Evolutionary conservation across 2,113 vertebrate genomes (phyloP), one percentile per base, ranked within the genome.

Genomic region (Boleophthalmus pectinirostris): DNA sequence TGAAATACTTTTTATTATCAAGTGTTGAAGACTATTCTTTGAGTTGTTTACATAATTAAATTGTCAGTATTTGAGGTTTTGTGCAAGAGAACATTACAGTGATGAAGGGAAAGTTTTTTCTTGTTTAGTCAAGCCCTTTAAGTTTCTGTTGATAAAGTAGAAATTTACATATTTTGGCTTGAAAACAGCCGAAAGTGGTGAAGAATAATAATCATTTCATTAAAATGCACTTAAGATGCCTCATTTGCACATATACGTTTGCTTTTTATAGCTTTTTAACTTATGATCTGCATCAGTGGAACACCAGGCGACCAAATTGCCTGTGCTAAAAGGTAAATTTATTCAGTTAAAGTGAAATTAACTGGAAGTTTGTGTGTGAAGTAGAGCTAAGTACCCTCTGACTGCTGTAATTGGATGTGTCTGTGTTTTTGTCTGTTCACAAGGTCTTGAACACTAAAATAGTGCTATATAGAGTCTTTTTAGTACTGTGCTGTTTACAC

Each of bases 351-450:
- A 11, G 20, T 54, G 10, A 54, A 5, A 20, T 3, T 7, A 2
- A 47, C 14, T 12, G 13, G n/a, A 47, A 20, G 1, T 54, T 0
- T 21, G 7, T 21, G 66, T 75, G n/a, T 24, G 18, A 70, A 79
- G 23, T 2, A 45, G 5, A 47, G 49, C 38, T 38, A 65, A 38
- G 35, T 35, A 49, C 53, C 4, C n/a, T 29, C 65, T 64, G 70
- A 53, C n/a, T n/a, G n/a, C n/a, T n/a, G 49, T 66, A 23, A 75
- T 65, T 45, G 73, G 33, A 21, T 38, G 47, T 57, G 66, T 20
- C 46, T 56, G 16, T 53, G 23, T 54, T 1, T 7, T 45, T 68
- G 38, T 77, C 14, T 33, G 13, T 0, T 21, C 51, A 63, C 6
- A 13, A n/a, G 14, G 14, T 25, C 21, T 78, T 46, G 74, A 56